Base-by-base conservation (phyloP, 2,888 invertebrate species). In the Netelia melanura region DNA sequence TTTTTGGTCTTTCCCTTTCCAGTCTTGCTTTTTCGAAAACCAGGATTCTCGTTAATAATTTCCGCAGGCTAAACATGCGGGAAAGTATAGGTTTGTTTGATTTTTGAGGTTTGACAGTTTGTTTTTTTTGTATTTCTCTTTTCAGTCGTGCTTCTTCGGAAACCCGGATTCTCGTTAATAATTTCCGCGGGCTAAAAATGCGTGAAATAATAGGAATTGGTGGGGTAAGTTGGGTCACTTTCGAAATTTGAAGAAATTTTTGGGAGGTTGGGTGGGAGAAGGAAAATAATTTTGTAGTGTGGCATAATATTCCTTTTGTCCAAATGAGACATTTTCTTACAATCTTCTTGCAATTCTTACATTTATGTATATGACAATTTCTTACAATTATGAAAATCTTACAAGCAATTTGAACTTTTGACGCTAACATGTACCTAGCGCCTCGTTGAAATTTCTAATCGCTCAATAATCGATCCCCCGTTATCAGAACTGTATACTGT, bases 91-190 rank as follows among this genome's bases (percentile, higher is more conserved):
- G 14, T 21, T 21, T 21, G 21, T 21, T 21, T 21, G 21, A 21
- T 21, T 21, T 21, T 21, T 21, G 21, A 21, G 21, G 21, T 21
- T 21, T 21, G 21, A 21, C 21, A 1, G 21, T 21, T 21, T 21
- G 21, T 14, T 11, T 30, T 48, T 43, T 52, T 61, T 48, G 25
- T 61, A 48, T 72, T 17, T 44, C 71, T 30, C 44, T 21, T 21
- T 43, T 1, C 9, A 23, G 10, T 54, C n/a, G 58, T 65, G 44
- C 25, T 25, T 78, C 62, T 78, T 61, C 77, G 77, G 68, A 68
- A 78, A 68, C 56, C 30, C 38, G 78, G 62, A 70, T 70, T 68
- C 70, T 78, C 78, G 78, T 68, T 78, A 70, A 48, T 21, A 44
- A 77, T 58, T 61, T 48, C 61, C 44, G 78, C 30, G 61, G 61